phyloP scores from a whole-genome alignment of 2,888 invertebrate species.

The Pegoplata infirma region DNA sequence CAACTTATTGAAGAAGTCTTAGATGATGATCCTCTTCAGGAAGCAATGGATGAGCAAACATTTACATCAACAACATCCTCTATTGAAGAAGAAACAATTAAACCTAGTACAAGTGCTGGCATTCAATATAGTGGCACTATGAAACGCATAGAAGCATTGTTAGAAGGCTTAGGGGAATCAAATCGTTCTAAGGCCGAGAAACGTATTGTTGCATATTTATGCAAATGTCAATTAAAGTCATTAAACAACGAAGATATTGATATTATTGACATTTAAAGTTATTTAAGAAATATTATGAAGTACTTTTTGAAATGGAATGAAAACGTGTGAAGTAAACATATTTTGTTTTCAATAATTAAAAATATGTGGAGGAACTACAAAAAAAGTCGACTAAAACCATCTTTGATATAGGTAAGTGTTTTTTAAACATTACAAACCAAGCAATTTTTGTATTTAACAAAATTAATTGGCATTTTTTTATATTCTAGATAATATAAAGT shows the following conservation, averaged over 20 bases:
- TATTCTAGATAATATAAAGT: no score
- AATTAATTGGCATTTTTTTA: no score
- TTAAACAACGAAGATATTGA: conserved; percentile 71
- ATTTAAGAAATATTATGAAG: not conserved
- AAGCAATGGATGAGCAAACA: conserved; percentile 72
- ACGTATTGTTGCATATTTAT: conserved; percentile 72
- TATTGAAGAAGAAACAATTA: not conserved
- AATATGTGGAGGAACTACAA: no score
- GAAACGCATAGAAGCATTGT: conserved; percentile 70
- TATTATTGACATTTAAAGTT: conserved; percentile 66
- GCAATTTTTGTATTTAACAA: no score
- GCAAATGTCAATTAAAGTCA: conserved; percentile 71
- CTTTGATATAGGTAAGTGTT: no score
- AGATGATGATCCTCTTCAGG: conserved; percentile 71
- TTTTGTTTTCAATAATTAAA: conserved; percentile 1
- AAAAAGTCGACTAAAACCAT: no score
- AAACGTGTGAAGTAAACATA: not conserved
- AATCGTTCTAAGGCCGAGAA: conserved; percentile 73
- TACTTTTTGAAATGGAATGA: not conserved
- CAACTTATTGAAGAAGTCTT: conserved; percentile 65
- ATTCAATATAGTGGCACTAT: conserved; percentile 62
- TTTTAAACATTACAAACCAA: no score
- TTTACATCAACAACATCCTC: conserved; percentile 4
- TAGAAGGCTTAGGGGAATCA: conserved; percentile 69
- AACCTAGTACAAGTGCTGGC: conserved; percentile 8